Conservation (phyloP, 2,888 invertebrate genomes). For the Dynastes hyllus region DNA sequence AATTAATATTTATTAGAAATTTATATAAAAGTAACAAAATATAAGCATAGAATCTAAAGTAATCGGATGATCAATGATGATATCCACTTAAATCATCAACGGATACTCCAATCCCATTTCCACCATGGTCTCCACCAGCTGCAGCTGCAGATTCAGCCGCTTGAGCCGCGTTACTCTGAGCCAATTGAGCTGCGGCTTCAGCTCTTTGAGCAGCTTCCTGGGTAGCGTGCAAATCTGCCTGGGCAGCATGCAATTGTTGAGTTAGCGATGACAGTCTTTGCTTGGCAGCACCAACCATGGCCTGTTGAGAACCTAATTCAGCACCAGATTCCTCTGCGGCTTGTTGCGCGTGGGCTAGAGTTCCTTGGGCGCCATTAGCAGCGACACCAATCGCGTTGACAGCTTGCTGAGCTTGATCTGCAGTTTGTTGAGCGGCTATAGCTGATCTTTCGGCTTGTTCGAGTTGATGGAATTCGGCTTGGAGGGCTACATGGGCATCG, state of each 20-base stretch:
- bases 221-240: slow-evolving; percentile 84
- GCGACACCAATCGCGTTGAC: slow-evolving; percentile 83
- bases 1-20: neutral
- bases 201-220: slow-evolving; percentile 82
- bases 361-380: slow-evolving; percentile 83
- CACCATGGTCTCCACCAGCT: slow-evolving; percentile 19
- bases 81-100: slow-evolving; percentile 35
- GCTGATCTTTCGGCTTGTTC: slow-evolving; percentile 83
- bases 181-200: slow-evolving; percentile 80
- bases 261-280: slow-evolving; percentile 78
- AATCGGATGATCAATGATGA: slow-evolving; percentile 6
- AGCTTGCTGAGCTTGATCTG: slow-evolving; percentile 72
- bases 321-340: slow-evolving; percentile 83
- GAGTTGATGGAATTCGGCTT: slow-evolving; percentile 82
- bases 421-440: slow-evolving; percentile 81
- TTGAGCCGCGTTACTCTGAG: slow-evolving; percentile 83
- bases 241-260: slow-evolving; percentile 80
- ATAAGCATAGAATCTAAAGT: no score
- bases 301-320: slow-evolving; percentile 84
- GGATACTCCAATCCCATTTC: neutral
- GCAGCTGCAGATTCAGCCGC: slow-evolving; percentile 74
- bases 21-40: no score
- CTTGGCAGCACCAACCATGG: slow-evolving; percentile 84
- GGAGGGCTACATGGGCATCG: slow-evolving; percentile 79
- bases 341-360: slow-evolving; percentile 83